These are phyloP conservation scores for Ennomos quercinarius DNA, from an alignment of 2,888 invertebrate species.

Conservation along the genomic window DNA sequence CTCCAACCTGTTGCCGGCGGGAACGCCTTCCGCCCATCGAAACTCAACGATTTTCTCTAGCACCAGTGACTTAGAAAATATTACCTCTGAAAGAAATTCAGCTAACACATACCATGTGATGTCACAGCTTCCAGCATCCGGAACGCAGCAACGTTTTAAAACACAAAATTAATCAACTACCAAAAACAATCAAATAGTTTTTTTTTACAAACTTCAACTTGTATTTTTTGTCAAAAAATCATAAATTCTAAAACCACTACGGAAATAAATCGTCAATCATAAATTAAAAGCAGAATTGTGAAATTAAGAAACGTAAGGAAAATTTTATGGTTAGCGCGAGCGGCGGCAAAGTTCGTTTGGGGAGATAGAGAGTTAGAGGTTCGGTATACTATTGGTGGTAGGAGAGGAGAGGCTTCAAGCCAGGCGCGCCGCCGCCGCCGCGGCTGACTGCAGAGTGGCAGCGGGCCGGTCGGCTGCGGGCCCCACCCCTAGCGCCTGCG, in stretches of 20 bases:
- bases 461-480: slow-evolving; percentile 74
- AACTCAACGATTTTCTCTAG: slow-evolving; percentile 45
- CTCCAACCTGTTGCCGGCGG: slow-evolving; percentile 81
- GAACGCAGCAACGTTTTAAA: slow-evolving; percentile 50
- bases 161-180: slow-evolving; percentile 66
- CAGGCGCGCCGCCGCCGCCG: slow-evolving; percentile 74
- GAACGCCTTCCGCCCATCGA: slow-evolving; percentile 83
- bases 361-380: slow-evolving; percentile 45
- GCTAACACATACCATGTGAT: slow-evolving; percentile 34
- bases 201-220: slow-evolving; percentile 29
- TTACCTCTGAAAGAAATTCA: slow-evolving; percentile 38
- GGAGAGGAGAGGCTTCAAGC: slow-evolving; percentile 54
- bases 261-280: slow-evolving; percentile 58
- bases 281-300: slow-evolving; percentile 49
- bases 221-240: slow-evolving; percentile 47
- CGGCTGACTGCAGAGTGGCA: slow-evolving; percentile 79
- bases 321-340: slow-evolving; percentile 63
- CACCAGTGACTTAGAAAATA: slow-evolving; percentile 33
- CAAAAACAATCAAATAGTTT: slow-evolving; percentile 57
- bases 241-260: slow-evolving; percentile 65
- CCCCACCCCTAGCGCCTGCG: slow-evolving; percentile 83
- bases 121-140: slow-evolving; percentile 30
- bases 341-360: slow-evolving; percentile 69
- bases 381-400: slow-evolving; percentile 47
- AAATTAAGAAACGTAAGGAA: slow-evolving; percentile 67